These are phyloP conservation scores for Adelges cooleyi DNA, from an alignment of 1,140 invertebrate species.

Conservation along the genomic window DNA sequence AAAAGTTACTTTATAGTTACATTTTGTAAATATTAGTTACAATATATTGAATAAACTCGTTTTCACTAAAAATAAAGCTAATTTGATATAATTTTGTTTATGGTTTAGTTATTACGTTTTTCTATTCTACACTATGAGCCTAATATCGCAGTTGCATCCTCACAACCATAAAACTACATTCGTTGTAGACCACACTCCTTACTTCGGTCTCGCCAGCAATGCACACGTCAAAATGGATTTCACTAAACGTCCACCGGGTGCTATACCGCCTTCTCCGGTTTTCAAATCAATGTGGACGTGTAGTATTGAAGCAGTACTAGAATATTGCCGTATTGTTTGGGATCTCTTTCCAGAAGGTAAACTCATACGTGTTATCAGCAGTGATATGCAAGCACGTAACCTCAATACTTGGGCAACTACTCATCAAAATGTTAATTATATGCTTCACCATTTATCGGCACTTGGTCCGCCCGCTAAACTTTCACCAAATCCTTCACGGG, in stretches of 20 bases:
- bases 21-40: too few species aligned
- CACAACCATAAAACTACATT: constrained; percentile 88
- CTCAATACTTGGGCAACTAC: constrained; percentile 66
- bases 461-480: constrained; percentile 53
- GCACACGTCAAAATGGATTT: constrained; percentile 81
- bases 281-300: constrained; percentile 90
- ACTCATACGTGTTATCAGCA: constrained; percentile 71
- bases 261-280: constrained; percentile 64
- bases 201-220: constrained; percentile 77
- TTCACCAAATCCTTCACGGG: constrained; percentile 38
- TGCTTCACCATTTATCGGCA: constrained; percentile 49
- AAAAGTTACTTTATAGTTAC: too few species aligned
- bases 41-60: too few species aligned
- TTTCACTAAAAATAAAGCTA: too few species aligned
- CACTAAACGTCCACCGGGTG: constrained; percentile 55
- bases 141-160: constrained; percentile 42
- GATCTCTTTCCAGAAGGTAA: constrained; percentile 83
- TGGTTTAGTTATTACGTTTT: too few species aligned
- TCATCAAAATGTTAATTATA: constrained; percentile 74
- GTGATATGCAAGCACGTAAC: constrained; percentile 63
- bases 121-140: background rate
- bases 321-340: constrained; percentile 93
- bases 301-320: constrained; percentile 82
- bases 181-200: constrained; percentile 82
- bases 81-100: too few species aligned